Evolutionary conservation across 1,140 invertebrate genomes (phyloP).

Genomic region (Drosophila kohkoa): DNA sequence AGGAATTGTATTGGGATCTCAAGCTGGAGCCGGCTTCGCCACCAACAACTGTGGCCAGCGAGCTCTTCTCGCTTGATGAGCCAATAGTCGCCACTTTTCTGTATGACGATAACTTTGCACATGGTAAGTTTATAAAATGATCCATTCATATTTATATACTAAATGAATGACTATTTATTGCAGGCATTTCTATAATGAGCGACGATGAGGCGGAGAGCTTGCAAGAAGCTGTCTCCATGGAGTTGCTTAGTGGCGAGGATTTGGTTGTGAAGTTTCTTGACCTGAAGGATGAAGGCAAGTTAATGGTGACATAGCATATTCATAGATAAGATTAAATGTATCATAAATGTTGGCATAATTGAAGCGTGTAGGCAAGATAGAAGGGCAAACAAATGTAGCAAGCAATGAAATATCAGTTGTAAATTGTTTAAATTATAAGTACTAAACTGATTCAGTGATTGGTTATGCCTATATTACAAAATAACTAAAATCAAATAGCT

Average conservation of each 20-base stretch:
- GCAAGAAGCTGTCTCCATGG: conserved; percentile 41
- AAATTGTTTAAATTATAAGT: too few species aligned
- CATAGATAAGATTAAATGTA: not conserved
- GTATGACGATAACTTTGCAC: conserved; percentile 82
- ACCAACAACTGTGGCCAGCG: conserved; percentile 54
- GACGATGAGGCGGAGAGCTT: conserved; percentile 35
- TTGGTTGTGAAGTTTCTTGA: conserved; percentile 73
- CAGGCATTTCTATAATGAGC: conserved; percentile 55
- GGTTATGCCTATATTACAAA: too few species aligned
- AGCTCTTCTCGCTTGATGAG: conserved; percentile 74
- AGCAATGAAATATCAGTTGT: too few species aligned
- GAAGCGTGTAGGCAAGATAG: too few species aligned
- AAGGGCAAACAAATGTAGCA: too few species aligned
- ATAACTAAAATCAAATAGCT: too few species aligned
- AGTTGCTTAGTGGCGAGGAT: conserved; percentile 66
- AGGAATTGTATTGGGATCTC: conserved; percentile 77
- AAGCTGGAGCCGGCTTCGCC: conserved; percentile 78
- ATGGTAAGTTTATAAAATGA: conserved; percentile 53
- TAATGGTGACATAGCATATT: too few species aligned
- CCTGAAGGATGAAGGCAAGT: conserved; percentile 72
- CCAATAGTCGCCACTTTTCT: conserved; percentile 54
- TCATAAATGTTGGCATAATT: too few species aligned
- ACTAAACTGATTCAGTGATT: too few species aligned
- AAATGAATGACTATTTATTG: not conserved
- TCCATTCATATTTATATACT: not conserved